Base-by-base conservation (phyloP, 2,888 invertebrate species). In the Scaptomyza parva region DNA sequence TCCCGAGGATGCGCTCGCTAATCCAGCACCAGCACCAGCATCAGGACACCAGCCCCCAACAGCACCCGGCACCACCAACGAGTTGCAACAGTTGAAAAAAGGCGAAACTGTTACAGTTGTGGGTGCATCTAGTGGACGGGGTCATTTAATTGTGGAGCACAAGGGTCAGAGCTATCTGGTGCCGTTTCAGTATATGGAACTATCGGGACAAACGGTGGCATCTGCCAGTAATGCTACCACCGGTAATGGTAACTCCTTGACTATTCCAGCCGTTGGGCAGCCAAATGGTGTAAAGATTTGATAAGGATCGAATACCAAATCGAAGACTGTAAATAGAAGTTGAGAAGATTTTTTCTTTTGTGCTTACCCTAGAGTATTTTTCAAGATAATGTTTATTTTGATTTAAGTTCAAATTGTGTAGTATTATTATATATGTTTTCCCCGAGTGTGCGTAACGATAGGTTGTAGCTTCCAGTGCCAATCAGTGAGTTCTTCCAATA, bases 51-150 rank as follows among this genome's bases (percentile, higher is more conserved):
- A 44, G 11, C 44, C 44, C 12, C 26, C 45, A 4, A 12, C 45
- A 4, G 35, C 68, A 7, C 18, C 57, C 24, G 51, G 51, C 17
- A 20, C 70, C 22, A 7, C 12, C 76, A 65, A 39, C 5, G 81
- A 77, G 43, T 14, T 43, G 17, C 76, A 92, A 63, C 94, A 94
- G 48, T 91, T 96, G 61, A 93, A 95, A 87, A 96, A 96, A 91
- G 97, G 98, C 58, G 97, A 97, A 91, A 93, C 95, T 50, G 98
- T 98, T 73, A 93, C 96, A 61, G 98, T 97, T 51, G 94, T 97
- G 40, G 97, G 98, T 69, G 96, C 97, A 47, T 97, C 98, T 39
- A 93, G 95, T 54, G 94, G 96, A 61, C 94, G 97, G 79, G 98
- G 98, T 0, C 97, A 96, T 92, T 94, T 98, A 78, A 93, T 97